Evolutionary conservation across 2,113 vertebrate species (phyloP), one percentile per base, ranked within the genome.

Genomic region (Spea bombifrons): DNA sequence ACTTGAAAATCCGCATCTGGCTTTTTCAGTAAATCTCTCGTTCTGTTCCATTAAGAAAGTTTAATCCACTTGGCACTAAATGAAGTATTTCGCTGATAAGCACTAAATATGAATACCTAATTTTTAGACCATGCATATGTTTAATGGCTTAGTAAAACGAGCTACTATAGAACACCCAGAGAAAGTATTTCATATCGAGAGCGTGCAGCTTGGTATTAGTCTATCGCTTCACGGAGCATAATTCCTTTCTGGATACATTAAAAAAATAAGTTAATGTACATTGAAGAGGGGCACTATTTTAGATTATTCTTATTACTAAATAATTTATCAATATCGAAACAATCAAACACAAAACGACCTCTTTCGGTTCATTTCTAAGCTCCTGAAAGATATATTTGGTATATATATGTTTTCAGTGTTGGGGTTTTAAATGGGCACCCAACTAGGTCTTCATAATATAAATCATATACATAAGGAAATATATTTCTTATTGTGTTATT

Each of bases 61-160:
- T 48, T n/a, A 43, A 74, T 68, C 45, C 78, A 59, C 48, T 73
- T 80, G 78, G 71, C 71, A 68, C 65, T 67, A 80, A 80, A 73
- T 64, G 50, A 7, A 30, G 71, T 61, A 80, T 80, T 80, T 74
- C 59, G 65, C 64, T 49, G 71, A 80, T 74, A 74, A 67, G 53
- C 45, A 43, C 64, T 53, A 73, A 73, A 44, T 57, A 44, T 4
- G 44, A 55, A 59, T 80, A 47, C 50, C 52, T 68, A 65, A 59
- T 45, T 80, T 73, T 61, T 53, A 68, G 71, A 52, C 8, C 50
- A 59, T 48, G 71, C 71, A 74, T 68, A 74, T 49, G 52, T 55
- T 74, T 74, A 68, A 73, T 73, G 46, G 70, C 49, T 73, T 12
- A 68, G 64, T 45, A 55, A 73, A 73, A 30, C 46, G 72, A 55